Conservation (phyloP, 2,113 vertebrate genomes). For the Pelodiscus sinensis region DNA sequence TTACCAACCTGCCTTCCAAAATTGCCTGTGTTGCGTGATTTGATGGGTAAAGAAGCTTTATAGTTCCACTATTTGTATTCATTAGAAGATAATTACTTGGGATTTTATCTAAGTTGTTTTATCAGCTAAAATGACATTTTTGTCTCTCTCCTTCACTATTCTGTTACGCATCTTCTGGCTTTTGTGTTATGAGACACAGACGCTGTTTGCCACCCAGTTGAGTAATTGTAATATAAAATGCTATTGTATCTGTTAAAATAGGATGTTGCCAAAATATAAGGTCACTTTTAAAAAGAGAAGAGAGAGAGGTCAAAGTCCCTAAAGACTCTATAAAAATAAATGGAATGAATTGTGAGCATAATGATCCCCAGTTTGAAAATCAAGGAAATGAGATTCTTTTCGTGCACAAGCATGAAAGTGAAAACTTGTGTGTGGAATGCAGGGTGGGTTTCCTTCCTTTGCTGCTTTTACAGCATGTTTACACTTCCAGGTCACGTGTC, state of each 20-base stretch:
- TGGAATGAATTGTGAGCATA: background rate
- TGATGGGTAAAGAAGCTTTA: background rate
- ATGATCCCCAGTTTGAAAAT: background rate
- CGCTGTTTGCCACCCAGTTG: background rate
- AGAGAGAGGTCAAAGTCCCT: slow-evolving; percentile 51
- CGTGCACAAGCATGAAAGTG: background rate
- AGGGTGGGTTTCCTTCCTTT: slow-evolving; percentile 61
- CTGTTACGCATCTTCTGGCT: background rate
- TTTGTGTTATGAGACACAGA: background rate
- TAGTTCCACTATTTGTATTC: background rate
- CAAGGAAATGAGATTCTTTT: background rate
- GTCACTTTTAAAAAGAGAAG: slow-evolving; percentile 34
- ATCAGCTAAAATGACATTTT: background rate
- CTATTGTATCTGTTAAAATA: background rate
- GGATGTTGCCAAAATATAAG: background rate
- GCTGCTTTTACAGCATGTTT: slow-evolving; percentile 61
- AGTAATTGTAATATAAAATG: slow-evolving; percentile 17
- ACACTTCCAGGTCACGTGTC: slow-evolving; percentile 24
- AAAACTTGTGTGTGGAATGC: background rate
- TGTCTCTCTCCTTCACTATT: accelerated
- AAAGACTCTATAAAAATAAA: background rate
- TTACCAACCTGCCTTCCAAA: slow-evolving; percentile 4
- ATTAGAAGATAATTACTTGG: slow-evolving; percentile 13
- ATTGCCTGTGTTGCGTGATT: background rate
- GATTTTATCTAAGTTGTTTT: slow-evolving; percentile 1